These are phyloP conservation scores for Cabera pusaria DNA, from an alignment of 2,888 invertebrate species.

Conservation along the genomic window DNA sequence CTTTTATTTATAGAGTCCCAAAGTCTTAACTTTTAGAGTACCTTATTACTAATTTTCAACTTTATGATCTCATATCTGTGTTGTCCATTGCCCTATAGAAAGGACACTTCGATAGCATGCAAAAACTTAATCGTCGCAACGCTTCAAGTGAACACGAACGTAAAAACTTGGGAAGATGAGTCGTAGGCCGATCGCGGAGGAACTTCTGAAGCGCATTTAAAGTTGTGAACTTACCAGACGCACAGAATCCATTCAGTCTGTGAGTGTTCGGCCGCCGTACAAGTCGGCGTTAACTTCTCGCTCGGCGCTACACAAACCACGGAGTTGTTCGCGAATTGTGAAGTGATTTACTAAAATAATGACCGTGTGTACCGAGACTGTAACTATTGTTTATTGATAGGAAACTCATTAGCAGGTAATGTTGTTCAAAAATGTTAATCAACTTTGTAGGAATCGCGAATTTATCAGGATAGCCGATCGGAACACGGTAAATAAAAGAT, in stretches of 20 bases:
- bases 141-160: neutral
- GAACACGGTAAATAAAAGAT: slow-evolving; percentile 56
- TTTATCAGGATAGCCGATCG: slow-evolving; percentile 47
- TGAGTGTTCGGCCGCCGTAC: slow-evolving; percentile 47
- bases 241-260: slow-evolving; percentile 39
- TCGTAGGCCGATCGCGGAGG: slow-evolving; percentile 13
- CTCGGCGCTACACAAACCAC: slow-evolving; percentile 5
- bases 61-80: too few species aligned
- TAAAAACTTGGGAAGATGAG: slow-evolving; percentile 7
- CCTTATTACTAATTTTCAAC: too few species aligned
- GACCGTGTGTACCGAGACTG: slow-evolving; percentile 43
- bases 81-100: slow-evolving; percentile 5
- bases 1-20: too few species aligned
- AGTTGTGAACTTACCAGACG: slow-evolving; percentile 11
- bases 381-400: slow-evolving; percentile 20
- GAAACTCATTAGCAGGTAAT: slow-evolving; percentile 37
- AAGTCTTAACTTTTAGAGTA: too few species aligned
- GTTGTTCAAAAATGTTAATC: slow-evolving; percentile 10
- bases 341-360: slow-evolving; percentile 46
- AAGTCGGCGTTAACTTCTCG: slow-evolving; percentile 31
- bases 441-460: slow-evolving; percentile 49
- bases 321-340: slow-evolving; percentile 47
- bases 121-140: slow-evolving; percentile 35
- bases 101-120: slow-evolving; percentile 33
- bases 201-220: slow-evolving; percentile 9